Evolutionary conservation across 2,797 vertebrate genomes (phyloP).

Genomic region (Halcyon chelicuti): DNA sequence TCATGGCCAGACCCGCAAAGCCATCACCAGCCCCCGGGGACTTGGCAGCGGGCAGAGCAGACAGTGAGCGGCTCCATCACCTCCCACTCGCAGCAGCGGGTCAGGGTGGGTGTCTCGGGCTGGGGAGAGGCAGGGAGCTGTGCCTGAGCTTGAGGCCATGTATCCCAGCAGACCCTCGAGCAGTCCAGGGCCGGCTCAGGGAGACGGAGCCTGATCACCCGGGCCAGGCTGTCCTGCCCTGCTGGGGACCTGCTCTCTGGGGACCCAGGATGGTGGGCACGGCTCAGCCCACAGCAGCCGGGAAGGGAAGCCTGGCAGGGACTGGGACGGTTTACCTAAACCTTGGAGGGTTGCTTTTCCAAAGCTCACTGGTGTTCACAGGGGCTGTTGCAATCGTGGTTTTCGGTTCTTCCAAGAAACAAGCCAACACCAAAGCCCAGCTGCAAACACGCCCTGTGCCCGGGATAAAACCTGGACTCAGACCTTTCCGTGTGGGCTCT

Average conservation of each 20-base stretch:
- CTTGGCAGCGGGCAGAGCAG: not conserved
- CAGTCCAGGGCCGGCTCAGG: not conserved
- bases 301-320: not conserved
- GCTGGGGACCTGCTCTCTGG: not conserved
- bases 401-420: not conserved
- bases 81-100: rapidly evolving
- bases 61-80: rapidly evolving
- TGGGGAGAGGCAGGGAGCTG: not conserved
- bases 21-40: not conserved
- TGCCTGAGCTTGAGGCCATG: not conserved
- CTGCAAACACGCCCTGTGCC: not conserved
- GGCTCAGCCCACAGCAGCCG: not conserved
- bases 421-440: not conserved
- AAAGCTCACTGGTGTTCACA: rapidly evolving
- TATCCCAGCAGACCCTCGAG: not conserved
- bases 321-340: not conserved
- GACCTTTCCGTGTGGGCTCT: not conserved
- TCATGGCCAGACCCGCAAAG: not conserved
- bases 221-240: not conserved
- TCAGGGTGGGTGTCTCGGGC: not conserved
- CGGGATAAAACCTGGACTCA: not conserved
- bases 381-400: not conserved
- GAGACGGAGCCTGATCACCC: not conserved
- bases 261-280: not conserved
- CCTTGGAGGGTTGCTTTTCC: not conserved